Evolutionary conservation across 2,888 invertebrate genomes (phyloP), one percentile per base, ranked within the genome.

Genomic region (Cryptophagus acutangulus): DNA sequence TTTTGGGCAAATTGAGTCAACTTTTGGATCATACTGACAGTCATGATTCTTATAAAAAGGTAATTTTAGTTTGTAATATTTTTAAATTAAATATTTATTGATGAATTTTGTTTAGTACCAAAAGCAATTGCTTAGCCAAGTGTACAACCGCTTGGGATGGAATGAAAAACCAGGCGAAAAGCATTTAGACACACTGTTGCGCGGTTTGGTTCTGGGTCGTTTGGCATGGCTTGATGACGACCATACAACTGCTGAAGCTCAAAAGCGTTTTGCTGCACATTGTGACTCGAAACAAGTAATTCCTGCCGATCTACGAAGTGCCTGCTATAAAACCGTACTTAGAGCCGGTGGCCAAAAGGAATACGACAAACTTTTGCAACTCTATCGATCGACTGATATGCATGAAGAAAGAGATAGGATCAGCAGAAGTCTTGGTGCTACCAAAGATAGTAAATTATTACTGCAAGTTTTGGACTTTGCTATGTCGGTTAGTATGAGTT

Each of bases 371-470:
- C 81, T 95, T 80, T 71, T 93, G 49, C 75, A 79, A 61, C 69
- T 92, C 49, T 90, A 93, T 71, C 79, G 86, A 52, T 80, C 84
- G 33, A 81, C 88, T 3, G 93, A 93, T 71, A 72, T 93, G 52
- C 89, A 91, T 60, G 95, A 95, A 70, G 95, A 96, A 68, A 92
- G 91, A 68, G 89, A 92, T 66, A 79, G 95, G 59, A 86, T 96
- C 60, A 80, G 88, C 41, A 76, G 87, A 43, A 81, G 91, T 3
- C 75, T 95, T 39, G 95, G 94, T 20, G 81, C 86, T 28, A 81
- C 88, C 38, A 77, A 76, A 46, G 82, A 91, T 66, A 77, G 81
- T 9, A 72, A 71, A 15, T 71, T 92, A 41, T 73, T 93, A 42
- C 73, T 75, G 34, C 79, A 81, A 57, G 89, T 90, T 30, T 76